Percentiles rank a stretch among this genome's conserved stretches.
Evolutionary conservation across 1,140 invertebrate species (phyloP).

Genomic region (Megalonaias nervosa): DNA sequence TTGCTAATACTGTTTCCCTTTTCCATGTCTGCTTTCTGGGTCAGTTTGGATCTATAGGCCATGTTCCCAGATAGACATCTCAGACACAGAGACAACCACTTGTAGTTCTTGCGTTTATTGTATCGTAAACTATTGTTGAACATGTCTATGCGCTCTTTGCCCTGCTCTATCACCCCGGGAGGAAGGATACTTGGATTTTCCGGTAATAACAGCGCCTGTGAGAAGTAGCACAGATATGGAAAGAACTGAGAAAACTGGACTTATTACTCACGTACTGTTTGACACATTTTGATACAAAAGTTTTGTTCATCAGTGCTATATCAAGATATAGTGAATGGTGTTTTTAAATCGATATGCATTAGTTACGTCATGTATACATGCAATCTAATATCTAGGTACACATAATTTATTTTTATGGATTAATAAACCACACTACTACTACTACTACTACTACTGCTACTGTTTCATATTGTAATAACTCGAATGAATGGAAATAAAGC

Average conservation of each 20-base stretch:
- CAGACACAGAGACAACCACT: constrained; percentile 56
- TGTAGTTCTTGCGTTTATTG: constrained; percentile 24
- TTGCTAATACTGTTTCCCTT: constrained; percentile 67
- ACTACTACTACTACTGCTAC: too few species aligned
- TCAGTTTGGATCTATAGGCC: constrained; percentile 59
- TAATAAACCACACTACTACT: too few species aligned
- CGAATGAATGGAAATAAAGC: too few species aligned
- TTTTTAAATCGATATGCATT: too few species aligned
- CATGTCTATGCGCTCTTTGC: constrained; percentile 37
- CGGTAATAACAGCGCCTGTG: not conserved
- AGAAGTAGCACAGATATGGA: not conserved
- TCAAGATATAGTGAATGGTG: not conserved
- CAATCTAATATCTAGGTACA: too few species aligned
- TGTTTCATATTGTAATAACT: too few species aligned
- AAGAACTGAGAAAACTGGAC: not conserved
- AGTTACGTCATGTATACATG: too few species aligned
- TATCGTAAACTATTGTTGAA: constrained; percentile 36
- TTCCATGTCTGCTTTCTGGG: constrained; percentile 38
- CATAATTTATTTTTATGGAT: too few species aligned
- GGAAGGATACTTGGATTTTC: constrained; percentile 9
- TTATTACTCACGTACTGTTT: not conserved
- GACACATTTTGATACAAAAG: not conserved
- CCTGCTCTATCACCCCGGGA: constrained; percentile 24
- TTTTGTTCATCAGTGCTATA: not conserved
- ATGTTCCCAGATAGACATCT: constrained; percentile 55